Conservation (phyloP, 2,113 vertebrate species). For the Amphilophus citrinellus region DNA sequence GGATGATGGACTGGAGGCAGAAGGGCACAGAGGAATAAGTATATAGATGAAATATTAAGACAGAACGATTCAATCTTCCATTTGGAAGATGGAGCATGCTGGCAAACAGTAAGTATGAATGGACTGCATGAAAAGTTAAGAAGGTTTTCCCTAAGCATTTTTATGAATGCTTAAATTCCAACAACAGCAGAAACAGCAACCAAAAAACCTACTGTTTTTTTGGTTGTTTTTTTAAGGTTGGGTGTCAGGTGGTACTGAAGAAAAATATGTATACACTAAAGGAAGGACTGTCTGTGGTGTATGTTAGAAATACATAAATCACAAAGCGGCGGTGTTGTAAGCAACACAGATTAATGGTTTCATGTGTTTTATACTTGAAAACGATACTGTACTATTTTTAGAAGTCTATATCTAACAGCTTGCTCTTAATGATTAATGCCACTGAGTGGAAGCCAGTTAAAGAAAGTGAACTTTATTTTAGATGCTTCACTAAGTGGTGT, state of each 20-base stretch:
- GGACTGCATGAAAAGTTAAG: not conserved
- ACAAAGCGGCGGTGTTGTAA: not conserved
- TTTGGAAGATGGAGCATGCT: conserved; percentile 1
- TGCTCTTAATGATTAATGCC: not conserved
- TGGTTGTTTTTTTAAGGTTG: not conserved
- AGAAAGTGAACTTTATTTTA: not conserved
- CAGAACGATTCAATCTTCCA: not conserved
- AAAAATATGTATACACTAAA: not conserved
- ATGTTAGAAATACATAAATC: conserved; percentile 12
- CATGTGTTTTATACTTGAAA: conserved; percentile 2
- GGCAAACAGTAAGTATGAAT: not conserved
- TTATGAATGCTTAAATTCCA: not conserved
- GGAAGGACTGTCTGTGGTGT: not conserved
- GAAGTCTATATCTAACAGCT: conserved; percentile 15
- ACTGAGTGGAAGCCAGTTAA: not conserved
- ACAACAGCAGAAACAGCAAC: not conserved
- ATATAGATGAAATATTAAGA: not conserved
- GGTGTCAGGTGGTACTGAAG: not conserved
- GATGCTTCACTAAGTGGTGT: not conserved
- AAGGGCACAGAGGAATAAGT: not conserved
- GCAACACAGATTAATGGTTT: not conserved
- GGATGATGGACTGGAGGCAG: conserved; percentile 21
- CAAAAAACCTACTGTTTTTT: not conserved
- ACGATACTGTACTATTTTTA: not conserved
- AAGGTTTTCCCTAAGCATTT: not conserved